Conservation (phyloP, 1,140 invertebrate species). For the Copidosoma floridanum region DNA sequence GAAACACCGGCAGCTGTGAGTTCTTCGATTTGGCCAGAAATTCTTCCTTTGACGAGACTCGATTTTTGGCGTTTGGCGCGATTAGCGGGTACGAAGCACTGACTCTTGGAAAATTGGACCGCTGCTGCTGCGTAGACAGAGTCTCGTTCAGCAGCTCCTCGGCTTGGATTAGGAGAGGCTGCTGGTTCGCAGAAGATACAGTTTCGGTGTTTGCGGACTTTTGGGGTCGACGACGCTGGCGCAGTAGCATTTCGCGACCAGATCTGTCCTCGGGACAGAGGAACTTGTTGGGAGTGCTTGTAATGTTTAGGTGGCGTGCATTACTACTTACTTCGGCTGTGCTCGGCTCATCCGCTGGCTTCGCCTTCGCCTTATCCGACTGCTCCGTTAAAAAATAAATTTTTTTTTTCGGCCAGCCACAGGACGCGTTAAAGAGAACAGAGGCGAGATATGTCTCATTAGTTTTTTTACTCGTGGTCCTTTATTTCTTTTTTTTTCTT, state of each 20-base stretch:
- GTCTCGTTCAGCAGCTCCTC: background rate
- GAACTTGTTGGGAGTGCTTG: constrained; percentile 21
- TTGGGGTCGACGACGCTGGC: constrained; percentile 44
- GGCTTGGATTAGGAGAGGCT: background rate
- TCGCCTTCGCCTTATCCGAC: constrained; percentile 55
- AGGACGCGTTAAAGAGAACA: constrained; percentile 41
- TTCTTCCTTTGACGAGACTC: background rate
- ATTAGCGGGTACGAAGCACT: constrained; percentile 36
- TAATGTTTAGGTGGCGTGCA: constrained; percentile 28
- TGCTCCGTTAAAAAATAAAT: too few relatives aligned
- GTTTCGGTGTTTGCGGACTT: constrained; percentile 28
- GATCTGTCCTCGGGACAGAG: constrained; percentile 13
- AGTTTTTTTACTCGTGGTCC: too few relatives aligned
- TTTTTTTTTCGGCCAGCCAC: too few relatives aligned
- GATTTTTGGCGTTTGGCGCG: background rate
- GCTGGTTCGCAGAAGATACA: background rate
- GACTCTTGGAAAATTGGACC: constrained; percentile 44
- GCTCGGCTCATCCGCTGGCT: constrained; percentile 36
- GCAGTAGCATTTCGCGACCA: constrained; percentile 33
- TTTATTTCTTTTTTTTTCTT: too few relatives aligned
- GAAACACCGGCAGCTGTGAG: constrained; percentile 36
- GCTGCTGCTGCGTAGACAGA: background rate
- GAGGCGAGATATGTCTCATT: constrained; percentile 31
- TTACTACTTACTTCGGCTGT: constrained; percentile 59
- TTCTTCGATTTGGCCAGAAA: constrained; percentile 34